Evolutionary conservation across 2,888 invertebrate genomes (phyloP).

Genomic region (Macrosiphum euphorbiae): DNA sequence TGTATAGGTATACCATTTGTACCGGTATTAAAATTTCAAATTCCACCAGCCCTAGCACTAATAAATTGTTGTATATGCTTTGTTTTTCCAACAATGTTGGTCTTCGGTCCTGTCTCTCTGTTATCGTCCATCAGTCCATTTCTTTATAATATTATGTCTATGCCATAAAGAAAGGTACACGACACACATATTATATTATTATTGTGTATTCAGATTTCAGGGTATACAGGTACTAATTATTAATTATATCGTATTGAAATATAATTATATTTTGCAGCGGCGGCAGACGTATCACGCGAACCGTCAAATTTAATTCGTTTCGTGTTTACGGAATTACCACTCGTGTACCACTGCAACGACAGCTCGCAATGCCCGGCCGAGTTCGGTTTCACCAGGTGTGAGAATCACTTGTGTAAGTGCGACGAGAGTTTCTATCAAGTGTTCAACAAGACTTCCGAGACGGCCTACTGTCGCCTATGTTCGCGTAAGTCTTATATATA

Average conservation of each 20-base stretch:
- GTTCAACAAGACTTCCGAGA: not conserved
- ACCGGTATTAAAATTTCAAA: no score
- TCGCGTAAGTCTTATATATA: slow-evolving; percentile 27
- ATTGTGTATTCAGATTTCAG: no score
- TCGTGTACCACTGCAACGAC: not conserved
- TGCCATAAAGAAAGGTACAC: no score
- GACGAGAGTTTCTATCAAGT: slow-evolving; percentile 44
- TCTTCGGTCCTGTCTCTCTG: no score
- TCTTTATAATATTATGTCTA: no score
- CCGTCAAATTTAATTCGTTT: not conserved
- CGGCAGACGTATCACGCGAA: not conserved
- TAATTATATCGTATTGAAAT: not conserved
- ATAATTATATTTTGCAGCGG: not conserved
- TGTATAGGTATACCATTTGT: no score
- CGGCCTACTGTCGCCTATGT: slow-evolving; percentile 22
- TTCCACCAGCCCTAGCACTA: no score
- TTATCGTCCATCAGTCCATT: no score
- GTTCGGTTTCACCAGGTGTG: slow-evolving; percentile 36
- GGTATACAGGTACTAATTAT: not conserved
- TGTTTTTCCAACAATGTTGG: no score
- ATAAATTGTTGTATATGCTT: no score
- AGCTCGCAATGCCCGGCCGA: not conserved
- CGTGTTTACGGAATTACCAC: not conserved
- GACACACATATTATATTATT: no score
- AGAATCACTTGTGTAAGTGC: slow-evolving; percentile 39